Evolutionary conservation across 2,888 invertebrate species (phyloP).

Genomic region (Acrobasis consociella): DNA sequence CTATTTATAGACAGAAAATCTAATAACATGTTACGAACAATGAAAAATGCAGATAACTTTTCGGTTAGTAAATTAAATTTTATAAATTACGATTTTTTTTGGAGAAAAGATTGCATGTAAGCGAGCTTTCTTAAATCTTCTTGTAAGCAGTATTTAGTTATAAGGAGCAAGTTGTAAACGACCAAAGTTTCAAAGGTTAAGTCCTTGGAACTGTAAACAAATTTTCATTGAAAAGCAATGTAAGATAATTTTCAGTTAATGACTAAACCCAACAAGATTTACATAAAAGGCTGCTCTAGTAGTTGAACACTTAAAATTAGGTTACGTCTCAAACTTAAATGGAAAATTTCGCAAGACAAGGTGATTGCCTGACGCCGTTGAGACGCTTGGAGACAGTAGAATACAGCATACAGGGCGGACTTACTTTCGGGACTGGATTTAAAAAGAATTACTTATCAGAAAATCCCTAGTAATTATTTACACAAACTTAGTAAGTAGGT

Average conservation of each 20-base stretch:
- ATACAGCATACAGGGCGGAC: too few species aligned
- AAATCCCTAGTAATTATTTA: too few species aligned
- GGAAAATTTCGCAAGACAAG: neutral
- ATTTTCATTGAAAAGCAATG: neutral
- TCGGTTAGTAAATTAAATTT: too few species aligned
- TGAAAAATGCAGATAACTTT: too few species aligned
- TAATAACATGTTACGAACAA: too few species aligned
- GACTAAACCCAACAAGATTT: neutral
- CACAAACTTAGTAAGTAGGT: too few species aligned
- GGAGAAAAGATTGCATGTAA: too few species aligned
- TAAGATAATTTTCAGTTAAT: neutral
- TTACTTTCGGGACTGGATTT: too few species aligned
- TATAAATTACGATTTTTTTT: too few species aligned
- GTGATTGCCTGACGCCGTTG: neutral
- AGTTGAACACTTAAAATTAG: slow-evolving; percentile 14
- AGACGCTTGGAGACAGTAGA: slow-evolving; percentile 32
- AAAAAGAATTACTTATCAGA: too few species aligned
- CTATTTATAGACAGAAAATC: too few species aligned
- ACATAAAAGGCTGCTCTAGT: neutral
- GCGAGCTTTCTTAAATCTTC: too few species aligned
- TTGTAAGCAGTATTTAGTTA: neutral
- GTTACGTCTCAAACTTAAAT: neutral
- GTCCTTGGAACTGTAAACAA: neutral
- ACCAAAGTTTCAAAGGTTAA: neutral
- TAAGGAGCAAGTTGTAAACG: neutral